Evolutionary conservation across 2,113 vertebrate species (phyloP).

Genomic region (Indri indri): DNA sequence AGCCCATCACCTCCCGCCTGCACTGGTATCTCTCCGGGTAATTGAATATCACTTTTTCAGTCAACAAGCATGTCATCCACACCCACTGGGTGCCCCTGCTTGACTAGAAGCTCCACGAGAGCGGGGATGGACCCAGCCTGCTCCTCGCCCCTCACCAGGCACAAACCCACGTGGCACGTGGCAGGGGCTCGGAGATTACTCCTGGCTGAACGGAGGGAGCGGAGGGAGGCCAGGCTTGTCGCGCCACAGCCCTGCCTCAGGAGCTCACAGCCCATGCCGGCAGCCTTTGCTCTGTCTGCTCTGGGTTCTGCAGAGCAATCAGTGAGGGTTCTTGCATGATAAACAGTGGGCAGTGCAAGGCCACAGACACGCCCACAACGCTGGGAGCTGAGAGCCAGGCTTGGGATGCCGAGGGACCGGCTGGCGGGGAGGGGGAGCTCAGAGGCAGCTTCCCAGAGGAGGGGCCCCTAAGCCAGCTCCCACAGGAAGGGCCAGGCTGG

Average conservation of each 20-base stretch:
- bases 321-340: accelerated
- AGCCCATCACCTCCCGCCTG: no score
- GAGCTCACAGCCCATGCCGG: neutral
- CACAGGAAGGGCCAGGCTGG: neutral
- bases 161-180: accelerated
- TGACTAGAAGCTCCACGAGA: accelerated
- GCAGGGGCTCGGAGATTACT: neutral
- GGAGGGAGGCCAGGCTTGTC: neutral
- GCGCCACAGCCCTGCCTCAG: accelerated
- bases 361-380: accelerated
- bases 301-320: neutral
- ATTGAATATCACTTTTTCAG: accelerated
- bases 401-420: neutral
- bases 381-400: neutral
- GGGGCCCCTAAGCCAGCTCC: neutral
- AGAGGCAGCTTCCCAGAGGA: neutral
- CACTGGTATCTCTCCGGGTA: accelerated
- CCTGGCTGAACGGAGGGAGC: neutral
- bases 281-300: no score
- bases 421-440: neutral
- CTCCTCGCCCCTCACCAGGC: neutral
- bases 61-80: neutral
- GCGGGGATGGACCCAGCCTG: neutral
- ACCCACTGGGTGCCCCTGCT: accelerated
- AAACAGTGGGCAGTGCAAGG: accelerated